phyloP scores from a whole-genome alignment of 1,140 invertebrate genomes.

The Chrysoperla carnea region DNA sequence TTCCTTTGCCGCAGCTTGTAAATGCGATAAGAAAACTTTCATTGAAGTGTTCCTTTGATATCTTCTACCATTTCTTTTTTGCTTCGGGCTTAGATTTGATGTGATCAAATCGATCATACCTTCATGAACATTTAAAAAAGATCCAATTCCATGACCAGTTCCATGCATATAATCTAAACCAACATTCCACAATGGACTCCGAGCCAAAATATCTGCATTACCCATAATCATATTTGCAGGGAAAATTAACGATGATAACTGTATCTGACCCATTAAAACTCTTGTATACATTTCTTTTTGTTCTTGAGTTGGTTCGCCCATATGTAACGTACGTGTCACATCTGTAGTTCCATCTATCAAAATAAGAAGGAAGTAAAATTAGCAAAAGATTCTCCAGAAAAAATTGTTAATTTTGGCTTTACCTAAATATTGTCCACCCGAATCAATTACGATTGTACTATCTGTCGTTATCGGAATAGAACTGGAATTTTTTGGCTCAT shows the following conservation, averaged over 20 bases:
- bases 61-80: too few species aligned
- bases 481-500: slow-evolving; percentile 58
- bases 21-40: too few species aligned
- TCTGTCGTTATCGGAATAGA: slow-evolving; percentile 48
- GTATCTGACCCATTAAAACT: slow-evolving; percentile 75
- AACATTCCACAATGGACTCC: slow-evolving; percentile 61
- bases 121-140: slow-evolving; percentile 72
- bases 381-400: neutral
- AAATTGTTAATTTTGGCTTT: slow-evolving; percentile 17
- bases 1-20: too few species aligned
- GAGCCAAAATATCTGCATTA: slow-evolving; percentile 54
- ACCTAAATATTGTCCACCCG: slow-evolving; percentile 54
- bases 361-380: neutral
- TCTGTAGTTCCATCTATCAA: slow-evolving; percentile 77
- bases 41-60: too few species aligned
- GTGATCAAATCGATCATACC: slow-evolving; percentile 33
- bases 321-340: slow-evolving; percentile 81
- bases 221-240: slow-evolving; percentile 43
- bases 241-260: slow-evolving; percentile 45
- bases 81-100: too few species aligned
- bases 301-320: slow-evolving; percentile 55
- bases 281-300: slow-evolving; percentile 73
- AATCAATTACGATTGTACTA: slow-evolving; percentile 48
- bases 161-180: slow-evolving; percentile 73
- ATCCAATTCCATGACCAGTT: slow-evolving; percentile 80